Percentiles rank a stretch among this genome's conserved stretches.
These are phyloP conservation scores for Cheumatopsyche charites DNA, from an alignment of 1,140 invertebrate species.

Conservation along the genomic window DNA sequence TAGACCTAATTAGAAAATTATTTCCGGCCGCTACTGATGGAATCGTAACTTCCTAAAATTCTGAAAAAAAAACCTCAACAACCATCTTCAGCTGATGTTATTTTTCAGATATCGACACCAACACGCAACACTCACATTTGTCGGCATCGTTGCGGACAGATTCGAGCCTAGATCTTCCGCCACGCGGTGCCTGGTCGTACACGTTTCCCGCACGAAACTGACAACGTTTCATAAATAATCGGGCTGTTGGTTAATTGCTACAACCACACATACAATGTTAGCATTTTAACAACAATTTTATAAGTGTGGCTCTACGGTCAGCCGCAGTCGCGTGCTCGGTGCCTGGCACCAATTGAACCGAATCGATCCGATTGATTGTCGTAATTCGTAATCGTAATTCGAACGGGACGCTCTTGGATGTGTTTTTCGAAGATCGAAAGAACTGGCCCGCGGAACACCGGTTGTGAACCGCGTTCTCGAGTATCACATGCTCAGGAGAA, in stretches of 20 bases:
- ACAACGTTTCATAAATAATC: conserved; percentile 18
- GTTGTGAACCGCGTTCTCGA: conserved; percentile 12
- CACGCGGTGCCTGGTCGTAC: conserved; percentile 9
- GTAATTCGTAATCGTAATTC: too few species aligned
- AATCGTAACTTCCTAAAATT: too few species aligned
- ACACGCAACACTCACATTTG: too few species aligned
- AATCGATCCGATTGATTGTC: too few species aligned
- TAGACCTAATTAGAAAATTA: too few species aligned
- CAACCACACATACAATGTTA: not conserved
- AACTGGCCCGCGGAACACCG: conserved; percentile 1
- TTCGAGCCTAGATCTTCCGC: conserved; percentile 1
- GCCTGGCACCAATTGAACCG: not conserved
- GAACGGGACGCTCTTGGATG: too few species aligned
- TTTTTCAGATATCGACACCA: too few species aligned
- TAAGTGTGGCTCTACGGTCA: too few species aligned
- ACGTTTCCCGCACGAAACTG: not conserved
- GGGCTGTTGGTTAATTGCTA: not conserved
- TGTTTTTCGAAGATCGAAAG: not conserved
- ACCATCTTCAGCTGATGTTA: too few species aligned
- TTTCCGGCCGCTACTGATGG: too few species aligned
- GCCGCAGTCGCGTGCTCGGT: not conserved
- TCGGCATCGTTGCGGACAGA: not conserved
- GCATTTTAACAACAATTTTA: not conserved
- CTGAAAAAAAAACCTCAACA: too few species aligned
- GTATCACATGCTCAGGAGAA: conserved; percentile 41